Percentiles rank a stretch among this genome's conserved stretches.
Conservation (phyloP, 2,888 invertebrate species). For the Tetragonula carbonaria region DNA sequence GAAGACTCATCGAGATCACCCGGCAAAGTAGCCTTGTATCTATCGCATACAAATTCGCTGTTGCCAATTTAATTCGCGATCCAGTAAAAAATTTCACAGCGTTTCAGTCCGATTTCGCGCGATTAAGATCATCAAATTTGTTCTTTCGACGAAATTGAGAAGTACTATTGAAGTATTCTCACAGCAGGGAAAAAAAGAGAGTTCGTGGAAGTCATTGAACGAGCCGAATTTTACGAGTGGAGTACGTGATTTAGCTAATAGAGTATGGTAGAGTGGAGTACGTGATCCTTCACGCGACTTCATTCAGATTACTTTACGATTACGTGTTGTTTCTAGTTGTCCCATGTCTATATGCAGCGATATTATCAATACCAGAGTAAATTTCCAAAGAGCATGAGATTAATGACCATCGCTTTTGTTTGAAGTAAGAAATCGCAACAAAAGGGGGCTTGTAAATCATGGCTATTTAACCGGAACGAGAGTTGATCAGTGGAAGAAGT, state of each 20-base stretch:
- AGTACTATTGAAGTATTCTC: not conserved
- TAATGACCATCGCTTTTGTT: slow-evolving; percentile 37
- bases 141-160: not conserved
- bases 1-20: slow-evolving; percentile 41
- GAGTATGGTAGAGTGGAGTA: too few species aligned
- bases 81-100: not conserved
- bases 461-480: slow-evolving; percentile 31
- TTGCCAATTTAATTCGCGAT: not conserved
- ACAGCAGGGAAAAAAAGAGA: not conserved
- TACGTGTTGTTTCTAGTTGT: not conserved
- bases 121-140: not conserved
- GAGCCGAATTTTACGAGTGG: not conserved
- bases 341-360: not conserved
- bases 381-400: slow-evolving; percentile 13
- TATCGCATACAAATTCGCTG: not conserved
- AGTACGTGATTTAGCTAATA: not conserved
- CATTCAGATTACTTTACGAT: not conserved
- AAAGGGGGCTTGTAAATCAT: slow-evolving; percentile 30
- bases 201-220: not conserved
- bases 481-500: slow-evolving; percentile 37
- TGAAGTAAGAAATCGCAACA: slow-evolving; percentile 16
- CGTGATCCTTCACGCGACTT: not conserved
- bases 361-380: not conserved
- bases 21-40: slow-evolving; percentile 32
- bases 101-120: not conserved